A percentile compares a stretch with the other conserved stretches of the same genome.
Evolutionary conservation across 2,888 invertebrate species (phyloP).

Genomic region (Branchellion lobata): DNA sequence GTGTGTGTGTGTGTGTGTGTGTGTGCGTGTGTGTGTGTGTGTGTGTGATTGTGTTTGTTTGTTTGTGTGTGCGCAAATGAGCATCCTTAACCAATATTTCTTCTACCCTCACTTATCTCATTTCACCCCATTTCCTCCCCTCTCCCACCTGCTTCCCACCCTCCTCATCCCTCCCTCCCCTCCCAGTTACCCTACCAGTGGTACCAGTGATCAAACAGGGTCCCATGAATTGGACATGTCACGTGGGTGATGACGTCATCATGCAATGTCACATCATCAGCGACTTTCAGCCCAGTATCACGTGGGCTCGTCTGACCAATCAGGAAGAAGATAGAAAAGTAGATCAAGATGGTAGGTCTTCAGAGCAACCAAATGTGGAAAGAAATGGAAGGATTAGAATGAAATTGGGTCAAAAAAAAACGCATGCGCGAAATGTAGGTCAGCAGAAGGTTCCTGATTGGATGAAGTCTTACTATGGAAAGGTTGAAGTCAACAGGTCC

Average conservation of each 20-base stretch:
- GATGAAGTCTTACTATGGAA: neutral
- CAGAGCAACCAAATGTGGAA: too few species aligned
- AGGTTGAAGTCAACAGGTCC: neutral
- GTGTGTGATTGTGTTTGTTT: neutral
- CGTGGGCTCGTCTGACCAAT: slow-evolving; percentile 41
- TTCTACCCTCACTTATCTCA: too few species aligned
- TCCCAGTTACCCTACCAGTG: slow-evolving; percentile 28
- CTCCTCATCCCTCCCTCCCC: neutral
- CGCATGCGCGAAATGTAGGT: too few species aligned
- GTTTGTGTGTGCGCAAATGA: neutral
- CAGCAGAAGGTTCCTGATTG: neutral
- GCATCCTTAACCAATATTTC: too few species aligned
- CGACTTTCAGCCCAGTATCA: slow-evolving; percentile 40
- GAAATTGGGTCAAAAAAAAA: too few species aligned
- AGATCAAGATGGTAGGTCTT: too few species aligned
- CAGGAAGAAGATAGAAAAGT: too few species aligned
- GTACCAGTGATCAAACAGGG: slow-evolving; percentile 45
- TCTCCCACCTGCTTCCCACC: neutral
- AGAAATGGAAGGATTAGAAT: neutral
- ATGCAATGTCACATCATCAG: slow-evolving; percentile 47
- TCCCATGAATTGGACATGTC: slow-evolving; percentile 44
- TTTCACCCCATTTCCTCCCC: neutral
- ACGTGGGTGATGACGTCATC: slow-evolving; percentile 42
- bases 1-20: neutral
- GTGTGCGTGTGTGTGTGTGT: slow-evolving; percentile 19